phyloP scores from a whole-genome alignment of 2,113 vertebrate genomes.

The Halcyon malimbica region DNA sequence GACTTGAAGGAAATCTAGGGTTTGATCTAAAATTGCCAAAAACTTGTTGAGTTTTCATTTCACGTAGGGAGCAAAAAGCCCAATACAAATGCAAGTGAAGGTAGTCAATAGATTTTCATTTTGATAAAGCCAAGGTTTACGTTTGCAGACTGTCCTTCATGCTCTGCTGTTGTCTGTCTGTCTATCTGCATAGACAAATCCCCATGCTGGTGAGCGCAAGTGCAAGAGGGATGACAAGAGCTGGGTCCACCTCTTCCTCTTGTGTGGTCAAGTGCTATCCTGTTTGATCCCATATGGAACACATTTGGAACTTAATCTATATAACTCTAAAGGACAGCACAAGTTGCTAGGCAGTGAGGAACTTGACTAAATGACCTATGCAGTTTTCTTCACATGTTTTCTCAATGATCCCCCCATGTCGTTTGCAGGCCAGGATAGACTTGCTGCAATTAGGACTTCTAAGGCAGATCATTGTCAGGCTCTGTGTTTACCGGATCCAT shows the following conservation, averaged over 20 bases:
- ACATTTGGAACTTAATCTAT: neutral
- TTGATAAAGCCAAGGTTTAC: neutral
- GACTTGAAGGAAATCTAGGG: neutral
- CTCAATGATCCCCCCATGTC: accelerated
- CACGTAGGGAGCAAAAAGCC: neutral
- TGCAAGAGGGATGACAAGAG: neutral
- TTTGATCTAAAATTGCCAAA: neutral
- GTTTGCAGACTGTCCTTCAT: neutral
- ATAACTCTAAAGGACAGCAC: neutral
- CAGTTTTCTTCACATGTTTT: neutral
- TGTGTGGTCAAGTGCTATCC: neutral
- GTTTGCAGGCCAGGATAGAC: neutral
- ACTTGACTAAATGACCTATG: neutral
- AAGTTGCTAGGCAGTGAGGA: neutral
- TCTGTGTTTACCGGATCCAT: neutral
- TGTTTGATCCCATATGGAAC: neutral
- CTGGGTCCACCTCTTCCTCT: neutral
- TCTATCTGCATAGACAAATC: neutral
- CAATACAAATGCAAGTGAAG: neutral
- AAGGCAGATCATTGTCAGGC: neutral
- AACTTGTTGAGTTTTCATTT: neutral
- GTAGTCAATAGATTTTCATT: neutral
- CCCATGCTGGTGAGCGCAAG: accelerated
- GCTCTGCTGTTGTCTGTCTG: neutral
- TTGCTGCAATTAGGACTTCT: neutral